phyloP scores from a whole-genome alignment of 2,797 vertebrate species.

The Spondyliosoma cantharus region DNA sequence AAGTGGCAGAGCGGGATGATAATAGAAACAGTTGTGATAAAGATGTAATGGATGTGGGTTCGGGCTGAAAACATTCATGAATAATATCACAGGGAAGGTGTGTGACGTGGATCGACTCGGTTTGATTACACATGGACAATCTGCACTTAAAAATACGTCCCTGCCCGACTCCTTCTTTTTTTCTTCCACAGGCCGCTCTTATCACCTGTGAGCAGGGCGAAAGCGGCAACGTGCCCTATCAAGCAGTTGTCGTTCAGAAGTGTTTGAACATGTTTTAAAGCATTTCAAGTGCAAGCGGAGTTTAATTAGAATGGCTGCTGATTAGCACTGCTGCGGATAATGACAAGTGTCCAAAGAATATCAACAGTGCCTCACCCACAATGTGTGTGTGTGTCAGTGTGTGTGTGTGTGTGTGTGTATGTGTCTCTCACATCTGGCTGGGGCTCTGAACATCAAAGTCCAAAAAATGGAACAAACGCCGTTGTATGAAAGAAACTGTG shows the following conservation, averaged over 20 bases:
- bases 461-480: constrained; percentile 28
- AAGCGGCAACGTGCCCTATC: constrained; percentile 67
- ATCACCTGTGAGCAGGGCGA: constrained; percentile 71
- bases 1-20: constrained; percentile 73
- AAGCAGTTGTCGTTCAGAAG: constrained; percentile 66
- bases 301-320: constrained; percentile 77
- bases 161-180: constrained; percentile 27
- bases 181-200: constrained; percentile 54
- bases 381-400: background rate
- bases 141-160: constrained; percentile 59
- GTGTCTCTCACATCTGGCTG: constrained; percentile 7
- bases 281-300: constrained; percentile 72
- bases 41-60: constrained; percentile 81
- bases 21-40: constrained; percentile 82
- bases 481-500: constrained; percentile 22
- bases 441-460: constrained; percentile 46
- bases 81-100: constrained; percentile 69
- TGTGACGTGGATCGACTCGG: constrained; percentile 58
- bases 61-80: constrained; percentile 62
- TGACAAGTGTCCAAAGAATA: constrained; percentile 64
- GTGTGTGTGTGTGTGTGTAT: background rate
- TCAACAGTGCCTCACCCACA: constrained; percentile 49
- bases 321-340: constrained; percentile 66
- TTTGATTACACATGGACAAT: constrained; percentile 64
- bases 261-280: constrained; percentile 77